Base-by-base conservation (phyloP, 1,140 invertebrate genomes). In the Hesperophylax magnus region DNA sequence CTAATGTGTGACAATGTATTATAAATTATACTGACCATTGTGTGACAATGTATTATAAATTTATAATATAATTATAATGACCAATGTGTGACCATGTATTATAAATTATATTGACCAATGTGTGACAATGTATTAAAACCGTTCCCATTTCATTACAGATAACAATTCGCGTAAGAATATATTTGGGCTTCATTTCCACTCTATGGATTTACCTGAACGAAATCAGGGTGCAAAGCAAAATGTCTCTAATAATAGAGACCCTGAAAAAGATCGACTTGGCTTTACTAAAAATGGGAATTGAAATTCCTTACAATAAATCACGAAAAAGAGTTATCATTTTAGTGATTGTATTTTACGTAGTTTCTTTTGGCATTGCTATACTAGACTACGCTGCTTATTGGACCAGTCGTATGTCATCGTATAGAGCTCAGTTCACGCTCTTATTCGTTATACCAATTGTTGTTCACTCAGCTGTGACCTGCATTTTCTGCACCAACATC, bases 391-490 rank as follows among this genome's bases (percentile, higher is more conserved):
- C 31, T 6, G 27, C 27, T 5, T 39, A 60, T 63, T 47, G 58
- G 58, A 15, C 20, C 7, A 15, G 56, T 58, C 3, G 6, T n/a
- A 20, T 77, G 14, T 14, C 54, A 17, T 39, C 24, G 1, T 39
- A 61, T 31, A 61, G 75, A n/a, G 58, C 17, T 1, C 14, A 61
- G 54, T 47, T 77, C 24, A 47, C 58, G 1, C 2, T 77, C 0
- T 3, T 77, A 17, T 77, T 63, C 11, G 58, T 61, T 58, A 77
- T 77, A n/a, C 56, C 75, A 6, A 77, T 47, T 20, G 31, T 47
- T 2, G 20, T 77, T 9, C 75, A 77, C 31, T 22, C 17, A 17
- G 27, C 58, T n/a, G 58, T 61, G 1, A 17, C 75, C n/a, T 77
- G 18, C 18, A 61, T 77, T 8, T 77, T 77, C 17, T 77, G 75